Conservation (phyloP, 2,888 invertebrate genomes). For the Dasysyrphus albostriatus region DNA sequence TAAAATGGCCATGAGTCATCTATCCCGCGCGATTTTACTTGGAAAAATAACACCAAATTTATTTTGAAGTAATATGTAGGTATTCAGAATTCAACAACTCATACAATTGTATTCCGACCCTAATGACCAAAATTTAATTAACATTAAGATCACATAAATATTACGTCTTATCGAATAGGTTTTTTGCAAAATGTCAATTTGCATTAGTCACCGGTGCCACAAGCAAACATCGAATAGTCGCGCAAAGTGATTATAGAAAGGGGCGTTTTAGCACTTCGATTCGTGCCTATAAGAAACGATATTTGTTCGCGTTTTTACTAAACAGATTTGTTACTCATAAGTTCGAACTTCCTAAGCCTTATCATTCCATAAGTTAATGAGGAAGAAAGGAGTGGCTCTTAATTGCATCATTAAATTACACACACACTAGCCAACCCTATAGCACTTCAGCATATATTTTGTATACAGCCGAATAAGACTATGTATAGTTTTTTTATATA, state of each 20-base stretch:
- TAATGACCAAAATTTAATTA: conserved; percentile 36
- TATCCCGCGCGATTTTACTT: conserved; percentile 3
- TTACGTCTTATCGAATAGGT: conserved; percentile 32
- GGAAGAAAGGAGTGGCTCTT: conserved; percentile 69
- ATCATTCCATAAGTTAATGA: conserved; percentile 59
- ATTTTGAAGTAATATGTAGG: background rate
- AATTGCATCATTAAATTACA: conserved; percentile 73
- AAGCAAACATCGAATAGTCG: background rate
- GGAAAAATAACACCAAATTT: background rate
- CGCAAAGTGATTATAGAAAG: conserved; percentile 5
- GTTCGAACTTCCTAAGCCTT: conserved; percentile 21
- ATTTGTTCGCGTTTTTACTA: background rate
- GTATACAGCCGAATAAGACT: conserved; percentile 24
- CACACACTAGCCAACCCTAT: conserved; percentile 30
- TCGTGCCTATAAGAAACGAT: conserved; percentile 20
- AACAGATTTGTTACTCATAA: conserved; percentile 53
- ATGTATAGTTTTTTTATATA: conserved; percentile 27
- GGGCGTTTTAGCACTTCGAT: conserved; percentile 62
- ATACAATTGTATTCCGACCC: background rate
- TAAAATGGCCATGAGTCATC: conserved; percentile 50
- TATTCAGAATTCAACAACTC: conserved; percentile 4
- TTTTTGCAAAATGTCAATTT: conserved; percentile 52
- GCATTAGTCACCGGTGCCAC: conserved; percentile 46
- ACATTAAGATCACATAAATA: conserved; percentile 57
- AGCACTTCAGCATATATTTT: background rate